Conservation (phyloP, 1,140 invertebrate species). For the Drosophila cardini region DNA sequence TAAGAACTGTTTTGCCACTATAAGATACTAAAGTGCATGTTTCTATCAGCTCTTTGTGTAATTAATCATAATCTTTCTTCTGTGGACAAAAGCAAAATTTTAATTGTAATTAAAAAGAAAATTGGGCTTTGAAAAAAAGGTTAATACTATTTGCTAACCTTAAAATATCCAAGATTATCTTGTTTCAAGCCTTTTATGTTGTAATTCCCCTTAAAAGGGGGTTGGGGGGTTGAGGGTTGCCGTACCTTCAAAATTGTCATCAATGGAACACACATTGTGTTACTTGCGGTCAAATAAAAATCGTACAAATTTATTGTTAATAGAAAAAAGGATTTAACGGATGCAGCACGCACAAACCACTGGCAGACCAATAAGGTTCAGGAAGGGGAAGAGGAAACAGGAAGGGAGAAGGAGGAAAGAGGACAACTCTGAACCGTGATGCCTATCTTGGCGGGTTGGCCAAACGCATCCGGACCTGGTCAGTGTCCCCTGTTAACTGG, state of each 20-base stretch:
- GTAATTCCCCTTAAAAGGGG: not conserved
- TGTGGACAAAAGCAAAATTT: not conserved
- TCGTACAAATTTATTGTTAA: conserved; percentile 81
- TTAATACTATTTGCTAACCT: not conserved
- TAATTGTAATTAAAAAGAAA: conserved; percentile 4
- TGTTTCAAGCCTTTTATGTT: not conserved
- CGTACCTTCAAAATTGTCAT: conserved; percentile 25
- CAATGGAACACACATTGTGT: conserved; percentile 28
- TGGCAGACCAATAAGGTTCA: not conserved
- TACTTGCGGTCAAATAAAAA: conserved; percentile 62
- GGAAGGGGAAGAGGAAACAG: not conserved
- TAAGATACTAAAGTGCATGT: conserved; percentile 28
- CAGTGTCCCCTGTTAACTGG: conserved; percentile 49
- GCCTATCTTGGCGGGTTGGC: conserved; percentile 61
- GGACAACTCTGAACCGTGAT: conserved; percentile 42
- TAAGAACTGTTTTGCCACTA: conserved; percentile 54
- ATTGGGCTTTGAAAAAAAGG: no score
- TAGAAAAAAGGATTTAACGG: conserved; percentile 75
- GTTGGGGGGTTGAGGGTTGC: not conserved
- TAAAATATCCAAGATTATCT: conserved; percentile 5
- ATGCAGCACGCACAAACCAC: conserved; percentile 59
- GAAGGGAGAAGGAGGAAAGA: not conserved
- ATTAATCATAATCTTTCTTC: conserved; percentile 35
- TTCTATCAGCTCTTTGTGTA: conserved; percentile 23
- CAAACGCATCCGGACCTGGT: conserved; percentile 35